phyloP scores from a whole-genome alignment of 2,113 vertebrate species.

The Alligator mississippiensis region DNA sequence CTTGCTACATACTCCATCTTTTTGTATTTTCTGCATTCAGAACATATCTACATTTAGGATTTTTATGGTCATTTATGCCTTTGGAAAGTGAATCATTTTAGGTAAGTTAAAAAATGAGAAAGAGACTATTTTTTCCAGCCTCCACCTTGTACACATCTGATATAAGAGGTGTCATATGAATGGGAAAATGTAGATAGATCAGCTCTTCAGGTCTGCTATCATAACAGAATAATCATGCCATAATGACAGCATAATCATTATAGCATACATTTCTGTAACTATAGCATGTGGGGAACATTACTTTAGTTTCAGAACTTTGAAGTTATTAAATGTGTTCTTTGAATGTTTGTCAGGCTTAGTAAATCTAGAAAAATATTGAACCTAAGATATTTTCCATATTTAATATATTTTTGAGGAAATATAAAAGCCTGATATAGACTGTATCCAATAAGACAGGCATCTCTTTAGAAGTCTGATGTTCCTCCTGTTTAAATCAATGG shows the following conservation, averaged over 20 bases:
- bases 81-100: not conserved
- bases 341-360: not conserved
- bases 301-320: not conserved
- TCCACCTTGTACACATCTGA: not conserved
- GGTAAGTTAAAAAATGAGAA: not conserved
- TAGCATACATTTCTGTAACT: not conserved
- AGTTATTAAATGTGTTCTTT: not conserved
- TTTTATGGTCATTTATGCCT: not conserved
- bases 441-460: not conserved
- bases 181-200: not conserved
- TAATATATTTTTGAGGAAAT: not conserved
- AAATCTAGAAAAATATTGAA: not conserved
- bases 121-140: not conserved
- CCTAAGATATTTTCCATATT: not conserved
- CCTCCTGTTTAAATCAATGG: not conserved
- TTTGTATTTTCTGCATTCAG: not conserved
- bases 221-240: not conserved
- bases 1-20: not conserved
- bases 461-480: not conserved
- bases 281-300: not conserved
- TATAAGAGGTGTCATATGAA: not conserved
- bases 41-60: not conserved
- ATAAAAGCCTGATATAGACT: not conserved
- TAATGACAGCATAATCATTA: not conserved
- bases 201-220: not conserved